These are phyloP conservation scores for Melieria crassipennis DNA, from an alignment of 2,888 invertebrate species.

Conservation along the genomic window DNA sequence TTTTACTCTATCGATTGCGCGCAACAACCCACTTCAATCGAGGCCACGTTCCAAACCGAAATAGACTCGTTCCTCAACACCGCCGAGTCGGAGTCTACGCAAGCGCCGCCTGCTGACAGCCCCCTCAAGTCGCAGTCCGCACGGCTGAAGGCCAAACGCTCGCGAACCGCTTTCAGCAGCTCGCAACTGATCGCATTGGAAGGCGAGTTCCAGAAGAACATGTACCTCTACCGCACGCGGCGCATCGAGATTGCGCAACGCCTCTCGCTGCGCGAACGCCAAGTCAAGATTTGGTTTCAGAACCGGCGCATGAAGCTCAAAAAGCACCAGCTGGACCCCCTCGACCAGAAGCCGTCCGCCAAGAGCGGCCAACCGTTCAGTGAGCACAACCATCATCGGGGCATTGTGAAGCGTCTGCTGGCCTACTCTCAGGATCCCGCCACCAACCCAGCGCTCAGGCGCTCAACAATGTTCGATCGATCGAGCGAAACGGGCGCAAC, in stretches of 20 bases:
- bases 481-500: too few species aligned
- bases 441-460: too few species aligned
- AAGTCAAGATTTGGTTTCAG: slow-evolving; percentile 97
- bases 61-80: too few species aligned
- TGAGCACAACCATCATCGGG: slow-evolving; percentile 53
- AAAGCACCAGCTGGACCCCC: slow-evolving; percentile 67
- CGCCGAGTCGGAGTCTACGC: too few species aligned
- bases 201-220: slow-evolving; percentile 95
- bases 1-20: too few species aligned
- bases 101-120: too few species aligned
- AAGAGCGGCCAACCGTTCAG: slow-evolving; percentile 28
- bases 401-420: slow-evolving; percentile 54
- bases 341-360: not conserved
- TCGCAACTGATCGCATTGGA: slow-evolving; percentile 95
- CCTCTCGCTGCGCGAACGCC: slow-evolving; percentile 84
- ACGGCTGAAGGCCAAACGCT: slow-evolving; percentile 47
- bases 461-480: too few species aligned
- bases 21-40: too few species aligned
- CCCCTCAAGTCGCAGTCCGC: too few species aligned
- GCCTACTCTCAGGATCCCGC: slow-evolving; percentile 54
- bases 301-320: slow-evolving; percentile 99
- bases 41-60: too few species aligned
- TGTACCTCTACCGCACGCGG: slow-evolving; percentile 90
- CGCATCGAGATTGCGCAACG: slow-evolving; percentile 96
- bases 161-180: slow-evolving; percentile 94